These are phyloP conservation scores for Tetranychus urticae DNA, from an alignment of 1,140 invertebrate species.

Conservation along the genomic window DNA sequence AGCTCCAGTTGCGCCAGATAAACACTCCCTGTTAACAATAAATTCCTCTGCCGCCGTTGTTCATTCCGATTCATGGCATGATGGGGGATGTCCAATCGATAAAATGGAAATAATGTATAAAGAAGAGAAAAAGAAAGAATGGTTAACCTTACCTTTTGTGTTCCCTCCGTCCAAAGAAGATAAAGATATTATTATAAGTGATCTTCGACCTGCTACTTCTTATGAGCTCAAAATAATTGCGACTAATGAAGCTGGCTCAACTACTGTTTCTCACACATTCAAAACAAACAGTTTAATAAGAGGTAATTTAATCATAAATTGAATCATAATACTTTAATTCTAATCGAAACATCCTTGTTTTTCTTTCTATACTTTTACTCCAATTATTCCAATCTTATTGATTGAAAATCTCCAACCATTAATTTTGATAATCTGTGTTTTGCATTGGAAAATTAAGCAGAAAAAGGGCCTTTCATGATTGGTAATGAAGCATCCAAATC, in stretches of 20 bases:
- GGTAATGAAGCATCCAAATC: not conserved
- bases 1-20: conserved; percentile 16
- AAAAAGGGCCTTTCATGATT: too few relatives aligned
- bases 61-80: conserved; percentile 27
- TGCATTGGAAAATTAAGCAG: too few relatives aligned
- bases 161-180: not conserved
- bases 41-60: conserved; percentile 24
- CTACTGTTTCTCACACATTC: conserved; percentile 57
- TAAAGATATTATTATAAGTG: conserved; percentile 18
- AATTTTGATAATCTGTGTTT: too few relatives aligned
- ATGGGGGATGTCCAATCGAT: conserved; percentile 29
- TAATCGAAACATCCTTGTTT: not conserved
- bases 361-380: not conserved
- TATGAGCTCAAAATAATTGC: conserved; percentile 66
- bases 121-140: conserved; percentile 4
- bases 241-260: conserved; percentile 71
- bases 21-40: conserved; percentile 11
- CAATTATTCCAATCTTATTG: not conserved
- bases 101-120: conserved; percentile 15
- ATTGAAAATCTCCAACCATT: too few relatives aligned
- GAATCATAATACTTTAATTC: not conserved
- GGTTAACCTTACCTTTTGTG: not conserved
- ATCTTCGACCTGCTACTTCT: conserved; percentile 51
- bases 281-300: conserved; percentile 23
- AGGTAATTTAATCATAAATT: not conserved